phyloP scores from a whole-genome alignment of 2,797 vertebrate genomes.

The Chromis chromis region DNA sequence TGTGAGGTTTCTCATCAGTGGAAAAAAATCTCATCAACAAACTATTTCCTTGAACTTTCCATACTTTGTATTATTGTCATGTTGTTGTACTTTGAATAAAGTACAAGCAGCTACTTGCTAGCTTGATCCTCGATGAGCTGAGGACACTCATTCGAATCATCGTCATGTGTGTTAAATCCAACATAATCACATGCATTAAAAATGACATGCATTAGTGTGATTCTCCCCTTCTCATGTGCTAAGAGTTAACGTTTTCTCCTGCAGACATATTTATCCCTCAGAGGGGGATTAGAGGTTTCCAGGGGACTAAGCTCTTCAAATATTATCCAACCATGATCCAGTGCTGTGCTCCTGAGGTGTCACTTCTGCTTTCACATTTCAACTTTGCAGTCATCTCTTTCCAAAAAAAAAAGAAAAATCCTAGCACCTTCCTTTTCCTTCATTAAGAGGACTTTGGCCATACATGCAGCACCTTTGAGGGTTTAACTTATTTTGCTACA shows the following conservation, averaged over 20 bases:
- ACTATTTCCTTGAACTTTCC: neutral
- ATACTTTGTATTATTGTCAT: neutral
- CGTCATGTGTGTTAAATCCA: neutral
- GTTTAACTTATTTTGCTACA: too few relatives aligned
- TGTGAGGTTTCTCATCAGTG: neutral
- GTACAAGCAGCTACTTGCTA: neutral
- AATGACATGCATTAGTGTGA: slow-evolving; percentile 1
- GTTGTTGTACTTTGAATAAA: neutral
- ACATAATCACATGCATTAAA: neutral
- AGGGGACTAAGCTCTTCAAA: slow-evolving; percentile 52
- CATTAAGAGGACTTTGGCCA: neutral
- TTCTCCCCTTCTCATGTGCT: slow-evolving; percentile 10
- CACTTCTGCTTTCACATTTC: slow-evolving; percentile 31
- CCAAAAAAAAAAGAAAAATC: neutral
- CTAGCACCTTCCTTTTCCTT: neutral
- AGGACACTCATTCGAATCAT: neutral
- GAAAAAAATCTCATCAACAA: neutral
- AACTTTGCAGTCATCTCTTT: slow-evolving; percentile 21
- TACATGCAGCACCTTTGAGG: too few relatives aligned
- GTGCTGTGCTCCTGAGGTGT: slow-evolving; percentile 38
- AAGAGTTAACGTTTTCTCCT: slow-evolving; percentile 18
- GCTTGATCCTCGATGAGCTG: neutral
- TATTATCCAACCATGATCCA: slow-evolving; percentile 44
- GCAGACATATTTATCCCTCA: slow-evolving; percentile 34
- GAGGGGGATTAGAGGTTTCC: slow-evolving; percentile 40